Base-by-base conservation (phyloP, 2,888 invertebrate genomes). In the Sarcophaga subvicina region DNA sequence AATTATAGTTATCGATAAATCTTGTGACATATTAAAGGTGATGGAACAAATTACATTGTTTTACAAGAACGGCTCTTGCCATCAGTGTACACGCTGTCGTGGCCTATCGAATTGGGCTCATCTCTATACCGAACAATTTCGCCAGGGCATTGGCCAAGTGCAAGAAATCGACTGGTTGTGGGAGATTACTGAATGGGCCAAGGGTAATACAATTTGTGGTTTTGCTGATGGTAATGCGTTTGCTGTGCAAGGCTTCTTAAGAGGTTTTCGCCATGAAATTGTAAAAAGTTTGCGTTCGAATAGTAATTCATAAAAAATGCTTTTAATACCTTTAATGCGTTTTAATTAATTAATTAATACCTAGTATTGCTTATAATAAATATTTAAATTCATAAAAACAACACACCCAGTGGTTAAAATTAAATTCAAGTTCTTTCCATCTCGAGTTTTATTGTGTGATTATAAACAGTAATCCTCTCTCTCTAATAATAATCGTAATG, bases 41-140 rank as follows among this genome's bases (percentile, higher is more conserved):
- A 98, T 99, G 93, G 96, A 98, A 6, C 96, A 99, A 37, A 95
- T 99, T 86, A 97, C 98, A 90, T 96, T 97, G 94, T 99, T 99
- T 94, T 99, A 99, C 94, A 98, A 99, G 93, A 98, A 99, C 92
- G 99, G 99, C 94, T 98, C 98, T 27, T 99, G 99, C 93, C 99
- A 99, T 4, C 99, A 99, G 94, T 99, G 99, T 94, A 99, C 99
- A 77, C 99, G 99, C 6, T 99, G 99, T 93, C 95, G 99, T 80
- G 99, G 99, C 94, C 99, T 99, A 22, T 97, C 97, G 87, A 95
- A 95, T 11, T 99, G 98, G 98, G 97, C 98, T 96, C 96, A 97
- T 93, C 97, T 98, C 94, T 95, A 97, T 90, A 95, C 97, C 94
- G 94, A 94, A 90, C 94, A 95, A 93, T 95, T 97, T 91, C 96